These are phyloP conservation scores for Sinhomidia bicolor DNA, from an alignment of 2,888 invertebrate species.

Conservation along the genomic window DNA sequence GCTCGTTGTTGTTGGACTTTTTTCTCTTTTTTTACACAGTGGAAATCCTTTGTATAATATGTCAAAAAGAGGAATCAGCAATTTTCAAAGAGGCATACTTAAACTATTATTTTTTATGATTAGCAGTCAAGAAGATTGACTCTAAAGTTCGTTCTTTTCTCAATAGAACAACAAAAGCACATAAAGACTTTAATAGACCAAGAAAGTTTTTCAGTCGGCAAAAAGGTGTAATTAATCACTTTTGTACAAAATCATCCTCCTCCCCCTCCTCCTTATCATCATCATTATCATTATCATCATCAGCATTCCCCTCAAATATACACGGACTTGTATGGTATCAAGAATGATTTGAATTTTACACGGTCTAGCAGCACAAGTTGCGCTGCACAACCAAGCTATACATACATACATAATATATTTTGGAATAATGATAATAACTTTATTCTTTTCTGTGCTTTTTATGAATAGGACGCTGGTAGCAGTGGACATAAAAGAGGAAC, in stretches of 20 bases:
- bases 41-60: background rate
- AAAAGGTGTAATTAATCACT: conserved; percentile 58
- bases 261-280: background rate
- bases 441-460: background rate
- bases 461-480: conserved; percentile 6
- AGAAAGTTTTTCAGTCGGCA: background rate
- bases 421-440: conserved; percentile 34
- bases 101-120: background rate
- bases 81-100: background rate
- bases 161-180: conserved; percentile 9
- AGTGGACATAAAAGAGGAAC: conserved; percentile 19
- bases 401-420: conserved; percentile 34
- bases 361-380: conserved; percentile 12
- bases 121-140: background rate
- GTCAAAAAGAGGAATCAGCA: background rate
- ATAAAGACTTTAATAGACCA: background rate
- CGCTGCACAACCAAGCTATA: too few relatives aligned
- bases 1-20: background rate
- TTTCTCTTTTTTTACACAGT: background rate
- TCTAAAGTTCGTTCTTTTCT: background rate
- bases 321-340: background rate
- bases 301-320: too few relatives aligned
- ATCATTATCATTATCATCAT: background rate
- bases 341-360: background rate
- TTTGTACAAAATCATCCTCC: conserved; percentile 31